Percentiles rank a stretch among this genome's conserved stretches.
Evolutionary conservation across 1,140 invertebrate genomes (phyloP).

Genomic region (Heliconius hewitsoni): DNA sequence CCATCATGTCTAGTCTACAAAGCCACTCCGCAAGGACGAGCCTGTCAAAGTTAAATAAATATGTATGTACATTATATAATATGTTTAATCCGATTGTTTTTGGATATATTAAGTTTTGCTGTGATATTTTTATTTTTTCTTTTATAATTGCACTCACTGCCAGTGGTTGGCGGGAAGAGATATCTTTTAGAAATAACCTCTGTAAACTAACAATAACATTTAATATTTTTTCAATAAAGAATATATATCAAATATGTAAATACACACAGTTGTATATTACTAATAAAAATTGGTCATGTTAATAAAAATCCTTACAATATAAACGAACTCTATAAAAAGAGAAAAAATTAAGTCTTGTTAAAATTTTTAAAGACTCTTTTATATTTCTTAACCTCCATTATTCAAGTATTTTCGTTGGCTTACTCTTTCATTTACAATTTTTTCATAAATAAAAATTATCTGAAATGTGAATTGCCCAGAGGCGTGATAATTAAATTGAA

Average conservation of each 20-base stretch:
- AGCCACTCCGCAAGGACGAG: too few species aligned
- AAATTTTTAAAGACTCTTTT: neutral
- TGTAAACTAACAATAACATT: too few species aligned
- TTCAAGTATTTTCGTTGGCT: neutral
- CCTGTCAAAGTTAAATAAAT: too few species aligned
- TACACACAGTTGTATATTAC: neutral
- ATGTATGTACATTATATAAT: too few species aligned
- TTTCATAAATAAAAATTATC: neutral
- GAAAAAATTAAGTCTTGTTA: neutral
- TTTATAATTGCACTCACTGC: too few species aligned
- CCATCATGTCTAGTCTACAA: too few species aligned
- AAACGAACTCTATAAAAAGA: neutral
- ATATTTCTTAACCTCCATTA: slow-evolving; percentile 3
- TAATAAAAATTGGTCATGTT: neutral
- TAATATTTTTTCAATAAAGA: too few species aligned
- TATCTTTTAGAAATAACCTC: too few species aligned
- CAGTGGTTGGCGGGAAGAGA: too few species aligned
- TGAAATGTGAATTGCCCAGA: slow-evolving; percentile 7
- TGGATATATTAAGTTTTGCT: too few species aligned
- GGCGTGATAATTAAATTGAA: slow-evolving; percentile 34
- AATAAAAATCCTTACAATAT: neutral
- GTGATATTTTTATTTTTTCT: too few species aligned
- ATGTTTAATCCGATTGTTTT: too few species aligned
- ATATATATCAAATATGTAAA: neutral
- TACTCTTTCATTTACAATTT: slow-evolving; percentile 15